phyloP scores from a whole-genome alignment of 2,888 invertebrate species.

The Phaonia tiefii region DNA sequence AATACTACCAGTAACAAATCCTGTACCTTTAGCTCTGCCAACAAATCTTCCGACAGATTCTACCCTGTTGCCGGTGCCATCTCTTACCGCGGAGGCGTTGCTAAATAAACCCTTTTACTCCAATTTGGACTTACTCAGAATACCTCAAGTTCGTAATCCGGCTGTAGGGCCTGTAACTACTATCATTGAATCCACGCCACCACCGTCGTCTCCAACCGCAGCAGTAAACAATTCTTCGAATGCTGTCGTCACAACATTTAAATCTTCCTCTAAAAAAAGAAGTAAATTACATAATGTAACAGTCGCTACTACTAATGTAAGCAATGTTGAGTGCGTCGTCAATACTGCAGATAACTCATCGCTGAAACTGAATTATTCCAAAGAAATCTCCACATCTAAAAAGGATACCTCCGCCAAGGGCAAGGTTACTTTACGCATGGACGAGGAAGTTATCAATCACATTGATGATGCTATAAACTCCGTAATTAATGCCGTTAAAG shows the following conservation, averaged over 20 bases:
- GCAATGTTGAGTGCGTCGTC: background rate
- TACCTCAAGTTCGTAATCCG: conserved; percentile 76
- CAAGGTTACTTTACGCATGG: conserved; percentile 73
- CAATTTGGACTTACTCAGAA: conserved; percentile 75
- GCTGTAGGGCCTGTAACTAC: conserved; percentile 42
- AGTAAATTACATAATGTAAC: conserved; percentile 34
- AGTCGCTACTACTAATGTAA: conserved; percentile 2
- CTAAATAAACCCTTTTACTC: conserved; percentile 74
- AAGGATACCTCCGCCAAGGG: conserved; percentile 61
- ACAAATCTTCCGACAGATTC: conserved; percentile 38
- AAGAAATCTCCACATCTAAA: conserved; percentile 53
- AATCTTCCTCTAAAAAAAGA: conserved; percentile 61
- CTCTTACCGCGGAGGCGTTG: conserved; percentile 57
- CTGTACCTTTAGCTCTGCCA: conserved; percentile 11
- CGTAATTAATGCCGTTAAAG: conserved; percentile 76
- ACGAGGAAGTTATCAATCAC: conserved; percentile 76
- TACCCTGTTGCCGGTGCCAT: conserved; percentile 47
- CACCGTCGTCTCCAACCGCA: background rate
- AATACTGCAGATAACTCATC: conserved; percentile 7
- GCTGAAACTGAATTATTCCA: conserved; percentile 45
- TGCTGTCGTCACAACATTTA: background rate
- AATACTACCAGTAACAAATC: conserved; percentile 41
- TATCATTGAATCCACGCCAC: background rate
- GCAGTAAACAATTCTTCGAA: conserved; percentile 1
- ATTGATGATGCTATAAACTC: conserved; percentile 78